Evolutionary conservation across 2,113 vertebrate genomes (phyloP).

Genomic region (Pavo muticus): DNA sequence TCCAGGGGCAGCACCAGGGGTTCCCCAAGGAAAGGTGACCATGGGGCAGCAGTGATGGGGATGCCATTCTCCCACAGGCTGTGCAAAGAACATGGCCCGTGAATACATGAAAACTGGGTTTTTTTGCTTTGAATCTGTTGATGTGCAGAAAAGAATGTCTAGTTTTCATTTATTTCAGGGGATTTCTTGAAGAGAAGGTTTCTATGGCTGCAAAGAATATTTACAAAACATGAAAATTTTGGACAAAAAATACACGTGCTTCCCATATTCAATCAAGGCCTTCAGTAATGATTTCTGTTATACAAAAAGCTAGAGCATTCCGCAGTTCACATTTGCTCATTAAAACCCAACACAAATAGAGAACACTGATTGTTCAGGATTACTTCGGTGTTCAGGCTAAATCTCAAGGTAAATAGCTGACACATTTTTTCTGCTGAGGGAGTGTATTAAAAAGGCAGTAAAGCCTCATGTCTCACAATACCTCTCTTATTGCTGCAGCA

Average conservation of each 20-base stretch:
- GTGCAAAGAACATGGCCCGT: too few species aligned
- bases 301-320: not conserved
- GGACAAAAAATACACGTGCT: not conserved
- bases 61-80: not conserved
- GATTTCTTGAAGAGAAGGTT: not conserved
- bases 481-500: not conserved
- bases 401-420: slow-evolving; percentile 17
- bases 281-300: not conserved
- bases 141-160: not conserved
- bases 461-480: not conserved
- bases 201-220: not conserved
- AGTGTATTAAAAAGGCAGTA: not conserved
- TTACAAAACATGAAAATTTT: not conserved
- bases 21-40: not conserved
- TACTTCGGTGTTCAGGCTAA: not conserved
- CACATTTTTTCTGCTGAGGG: not conserved
- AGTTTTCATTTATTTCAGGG: not conserved
- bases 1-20: not conserved
- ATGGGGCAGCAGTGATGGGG: not conserved
- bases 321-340: not conserved
- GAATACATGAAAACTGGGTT: too few species aligned
- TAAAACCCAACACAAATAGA: not conserved
- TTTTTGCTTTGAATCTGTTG: not conserved
- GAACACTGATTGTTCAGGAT: not conserved
- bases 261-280: not conserved